Evolutionary conservation across 2,888 invertebrate species (phyloP), one percentile per base, ranked within the genome.

Genomic region (Caenorhabditis sinica): DNA sequence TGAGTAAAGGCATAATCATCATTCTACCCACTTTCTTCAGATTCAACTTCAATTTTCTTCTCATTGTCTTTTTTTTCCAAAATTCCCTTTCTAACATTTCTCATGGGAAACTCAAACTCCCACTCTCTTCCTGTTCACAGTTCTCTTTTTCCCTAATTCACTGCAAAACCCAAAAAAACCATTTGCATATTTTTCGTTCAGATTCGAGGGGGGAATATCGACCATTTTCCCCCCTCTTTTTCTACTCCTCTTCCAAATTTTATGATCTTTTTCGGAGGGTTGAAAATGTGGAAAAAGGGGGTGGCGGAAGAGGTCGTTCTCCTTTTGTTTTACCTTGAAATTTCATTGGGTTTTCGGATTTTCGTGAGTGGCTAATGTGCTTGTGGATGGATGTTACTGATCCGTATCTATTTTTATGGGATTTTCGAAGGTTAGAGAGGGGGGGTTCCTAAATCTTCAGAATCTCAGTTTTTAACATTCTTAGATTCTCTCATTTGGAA

Each of bases 251-350:
- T 51, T 51, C 51, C 51, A 8, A 51, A 20, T 51, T 45, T 51
- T 51, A 51, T 51, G 51, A 6, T 40, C 20, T 51, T 51, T 51
- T 51, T 51, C 51, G 51, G 51, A 51, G 20, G 13, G 9, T n/a
- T n/a, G n/a, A 49, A 49, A n/a, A n/a, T n/a, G n/a, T n/a, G n/a
- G n/a, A n/a, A n/a, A n/a, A n/a, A n/a, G n/a, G n/a, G n/a, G n/a
- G n/a, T n/a, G n/a, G n/a, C n/a, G 20, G 49, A 49, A n/a, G 20
- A 51, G 51, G 51, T 51, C 51, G 20, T 20, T 51, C 23, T 51
- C 5, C 49, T 20, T 49, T 49, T 49, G 51, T 51, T 51, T 51
- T 51, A 51, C 51, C 51, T 23, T 51, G n/a, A 51, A 20, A 20
- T 49, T 40, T 40, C 13, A 40, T 40, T 11, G 40, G 40, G 2